Conservation (phyloP, 1,140 invertebrate genomes). For the Zelostemma sp. region DNA sequence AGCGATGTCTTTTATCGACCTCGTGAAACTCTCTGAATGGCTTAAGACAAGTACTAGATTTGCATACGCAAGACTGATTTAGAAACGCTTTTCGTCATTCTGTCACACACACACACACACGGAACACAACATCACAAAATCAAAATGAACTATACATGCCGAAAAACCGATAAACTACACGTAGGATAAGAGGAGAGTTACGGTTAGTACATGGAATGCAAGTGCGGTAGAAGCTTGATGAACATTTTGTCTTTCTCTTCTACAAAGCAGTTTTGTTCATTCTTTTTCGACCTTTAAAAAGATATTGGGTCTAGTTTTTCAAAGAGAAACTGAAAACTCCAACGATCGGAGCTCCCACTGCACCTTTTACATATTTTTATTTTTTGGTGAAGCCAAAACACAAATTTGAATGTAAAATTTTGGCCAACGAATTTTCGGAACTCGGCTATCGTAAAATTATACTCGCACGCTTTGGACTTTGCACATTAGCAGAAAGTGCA, state of each 20-base stretch:
- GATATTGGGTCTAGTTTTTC: not conserved
- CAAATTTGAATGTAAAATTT: too few species aligned
- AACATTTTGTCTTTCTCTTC: not conserved
- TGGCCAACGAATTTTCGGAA: too few species aligned
- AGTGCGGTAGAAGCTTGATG: not conserved
- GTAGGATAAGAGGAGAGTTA: not conserved
- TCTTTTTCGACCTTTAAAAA: too few species aligned
- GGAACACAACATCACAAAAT: constrained; percentile 56
- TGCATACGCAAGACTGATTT: constrained; percentile 3
- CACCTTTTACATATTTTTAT: not conserved
- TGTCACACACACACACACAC: constrained; percentile 64
- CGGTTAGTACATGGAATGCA: not conserved
- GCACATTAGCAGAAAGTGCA: too few species aligned
- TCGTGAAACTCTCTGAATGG: constrained; percentile 7
- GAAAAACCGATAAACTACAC: constrained; percentile 18
- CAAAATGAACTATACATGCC: constrained; percentile 8
- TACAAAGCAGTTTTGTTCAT: too few species aligned
- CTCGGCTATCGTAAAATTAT: too few species aligned
- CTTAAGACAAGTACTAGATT: constrained; percentile 17
- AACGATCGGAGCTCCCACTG: not conserved
- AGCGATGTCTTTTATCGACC: not conserved
- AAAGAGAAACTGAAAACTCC: not conserved
- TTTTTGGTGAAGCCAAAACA: too few species aligned
- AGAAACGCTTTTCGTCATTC: constrained; percentile 27
- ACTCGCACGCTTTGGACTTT: too few species aligned